Evolutionary conservation across 2,888 invertebrate species (phyloP).

Genomic region (Mesorhabditis sp.): DNA sequence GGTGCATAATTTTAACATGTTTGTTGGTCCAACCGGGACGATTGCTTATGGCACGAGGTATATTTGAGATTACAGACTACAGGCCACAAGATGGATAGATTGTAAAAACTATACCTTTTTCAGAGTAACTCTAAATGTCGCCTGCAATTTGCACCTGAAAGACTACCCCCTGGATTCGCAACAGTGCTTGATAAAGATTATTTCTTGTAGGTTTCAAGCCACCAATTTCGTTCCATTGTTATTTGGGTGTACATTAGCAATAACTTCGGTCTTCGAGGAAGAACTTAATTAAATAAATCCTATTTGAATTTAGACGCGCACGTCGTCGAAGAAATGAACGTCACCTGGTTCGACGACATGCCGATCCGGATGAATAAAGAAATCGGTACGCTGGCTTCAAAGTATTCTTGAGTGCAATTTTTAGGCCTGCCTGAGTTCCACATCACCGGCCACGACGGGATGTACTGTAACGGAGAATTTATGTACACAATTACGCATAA

Average conservation of each 20-base stretch:
- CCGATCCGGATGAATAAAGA: conserved; percentile 44
- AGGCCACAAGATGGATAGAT: too few species aligned
- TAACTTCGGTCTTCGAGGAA: too few species aligned
- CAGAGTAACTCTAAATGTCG: conserved; percentile 76
- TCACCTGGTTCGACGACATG: conserved; percentile 44
- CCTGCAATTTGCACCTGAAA: conserved; percentile 99
- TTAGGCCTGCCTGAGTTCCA: conserved; percentile 42
- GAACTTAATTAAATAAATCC: too few species aligned
- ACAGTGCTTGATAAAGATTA: conserved; percentile 97
- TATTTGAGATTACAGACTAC: background rate
- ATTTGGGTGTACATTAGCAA: too few species aligned
- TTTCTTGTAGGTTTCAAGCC: conserved; percentile 77
- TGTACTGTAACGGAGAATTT: conserved; percentile 50
- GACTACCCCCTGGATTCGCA: conserved; percentile 96
- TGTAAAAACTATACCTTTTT: background rate
- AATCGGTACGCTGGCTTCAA: conserved; percentile 24
- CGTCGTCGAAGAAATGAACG: conserved; percentile 47
- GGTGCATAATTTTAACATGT: conserved; percentile 51
- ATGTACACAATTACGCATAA: conserved; percentile 48
- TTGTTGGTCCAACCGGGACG: conserved; percentile 37
- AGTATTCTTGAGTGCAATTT: background rate
- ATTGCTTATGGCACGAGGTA: conserved; percentile 42
- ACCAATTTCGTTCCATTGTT: background rate
- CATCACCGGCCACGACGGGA: conserved; percentile 28
- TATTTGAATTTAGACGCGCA: conserved; percentile 38